Evolutionary conservation across 1,140 invertebrate species (phyloP), one percentile per base, ranked within the genome.

Genomic region (Solenopsis fugax): DNA sequence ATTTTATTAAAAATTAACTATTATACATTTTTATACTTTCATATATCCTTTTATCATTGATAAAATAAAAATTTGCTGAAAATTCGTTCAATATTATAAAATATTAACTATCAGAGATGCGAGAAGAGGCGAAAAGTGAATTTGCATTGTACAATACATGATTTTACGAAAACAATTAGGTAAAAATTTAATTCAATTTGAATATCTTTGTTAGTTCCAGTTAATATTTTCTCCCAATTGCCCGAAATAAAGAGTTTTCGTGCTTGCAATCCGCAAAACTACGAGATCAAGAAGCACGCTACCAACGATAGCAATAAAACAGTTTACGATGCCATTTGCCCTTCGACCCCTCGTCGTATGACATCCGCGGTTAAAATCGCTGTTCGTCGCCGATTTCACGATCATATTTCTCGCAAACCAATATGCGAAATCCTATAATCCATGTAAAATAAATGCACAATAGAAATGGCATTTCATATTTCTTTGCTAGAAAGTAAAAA

Each of bases 251-350:
- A 62, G 65, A 24, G 6, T 7, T 24, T 76, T 50, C 41, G 5
- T 62, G 16, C 16, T 29, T 73, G 54, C 29, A 84, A 73, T 85
- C 50, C 48, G 48, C 21, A 65, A 52, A 65, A 65, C 41, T 29
- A 75, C 80, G 67, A 90, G 88, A 78, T 87, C 85, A 77, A 18
- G 76, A 81, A 81, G 54, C n/a, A 41, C 71, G 87, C 86, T 85
- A 56, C 65, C 86, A 67, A 85, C 89, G 88, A 88, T 88, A 77
- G 81, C 86, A 75, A 90, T 90, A 90, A 90, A 90, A 90, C 52
- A 88, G 86, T 90, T 90, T 90, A 90, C 89, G 89, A 90, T 76
- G 80, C 85, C 54, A 85, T 76, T 71, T 67, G 54, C 67, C 56
- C 69, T 85, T 56, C 45, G 60, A 85, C 58, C 85, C 29, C 37